Evolutionary conservation across 2,797 vertebrate genomes (phyloP).

Genomic region (Sebastes jordani): DNA sequence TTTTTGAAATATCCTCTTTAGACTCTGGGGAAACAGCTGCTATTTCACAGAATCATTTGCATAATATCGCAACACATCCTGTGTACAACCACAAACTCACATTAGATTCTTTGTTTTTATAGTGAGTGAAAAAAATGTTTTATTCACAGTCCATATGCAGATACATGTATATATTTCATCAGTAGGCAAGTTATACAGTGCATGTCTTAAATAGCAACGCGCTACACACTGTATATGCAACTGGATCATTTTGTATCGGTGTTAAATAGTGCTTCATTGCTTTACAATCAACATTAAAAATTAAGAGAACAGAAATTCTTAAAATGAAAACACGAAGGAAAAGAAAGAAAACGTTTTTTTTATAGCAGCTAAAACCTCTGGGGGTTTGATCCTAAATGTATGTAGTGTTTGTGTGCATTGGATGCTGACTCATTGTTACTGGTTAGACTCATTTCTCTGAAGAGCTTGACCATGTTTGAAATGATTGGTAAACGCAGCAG

Average conservation of each 20-base stretch:
- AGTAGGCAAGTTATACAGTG: neutral
- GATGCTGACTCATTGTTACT: neutral
- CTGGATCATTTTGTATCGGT: neutral
- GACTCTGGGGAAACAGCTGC: constrained; percentile 83
- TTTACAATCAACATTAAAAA: neutral
- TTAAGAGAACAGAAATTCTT: neutral
- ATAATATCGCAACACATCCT: constrained; percentile 57
- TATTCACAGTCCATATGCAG: constrained; percentile 76
- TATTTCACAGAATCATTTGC: constrained; percentile 88
- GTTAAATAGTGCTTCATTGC: neutral
- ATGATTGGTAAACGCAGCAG: neutral
- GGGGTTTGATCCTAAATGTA: too few species aligned
- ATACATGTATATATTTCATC: neutral
- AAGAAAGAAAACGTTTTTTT: too few species aligned
- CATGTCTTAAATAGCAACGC: neutral
- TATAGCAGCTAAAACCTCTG: neutral
- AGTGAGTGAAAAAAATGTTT: constrained; percentile 85
- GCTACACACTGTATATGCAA: neutral
- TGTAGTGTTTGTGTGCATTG: neutral
- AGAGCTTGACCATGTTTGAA: neutral
- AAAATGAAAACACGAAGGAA: too few species aligned
- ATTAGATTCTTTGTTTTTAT: constrained; percentile 83
- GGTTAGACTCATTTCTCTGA: neutral
- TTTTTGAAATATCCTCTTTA: constrained; percentile 64
- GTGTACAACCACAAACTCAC: constrained; percentile 74